Conservation (phyloP, 2,113 vertebrate species). For the Sorex fumeus region DNA sequence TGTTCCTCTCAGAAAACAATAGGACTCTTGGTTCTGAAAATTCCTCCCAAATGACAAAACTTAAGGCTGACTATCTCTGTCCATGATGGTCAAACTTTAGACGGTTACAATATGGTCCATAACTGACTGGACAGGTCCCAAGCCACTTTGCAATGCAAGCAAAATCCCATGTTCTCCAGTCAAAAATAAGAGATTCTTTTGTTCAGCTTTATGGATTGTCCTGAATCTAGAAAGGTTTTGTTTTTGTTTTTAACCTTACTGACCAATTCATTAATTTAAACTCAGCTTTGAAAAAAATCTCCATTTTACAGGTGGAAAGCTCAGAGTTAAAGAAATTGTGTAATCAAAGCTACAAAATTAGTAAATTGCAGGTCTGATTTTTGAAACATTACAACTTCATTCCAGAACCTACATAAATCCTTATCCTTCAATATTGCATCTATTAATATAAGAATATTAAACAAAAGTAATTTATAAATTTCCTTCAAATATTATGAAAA, state of each 20-base stretch:
- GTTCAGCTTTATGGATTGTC: neutral
- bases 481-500: neutral
- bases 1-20: neutral
- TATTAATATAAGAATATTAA: neutral
- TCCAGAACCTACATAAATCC: neutral
- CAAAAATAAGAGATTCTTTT: neutral
- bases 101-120: neutral
- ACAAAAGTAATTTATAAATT: slow-evolving; percentile 25
- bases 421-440: neutral
- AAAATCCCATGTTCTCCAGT: neutral
- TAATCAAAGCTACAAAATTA: neutral
- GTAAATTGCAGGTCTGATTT: neutral
- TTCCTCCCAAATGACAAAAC: neutral
- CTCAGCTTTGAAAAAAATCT: neutral
- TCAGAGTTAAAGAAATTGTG: neutral
- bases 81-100: neutral
- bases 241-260: neutral
- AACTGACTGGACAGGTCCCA: neutral
- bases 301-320: neutral
- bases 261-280: neutral
- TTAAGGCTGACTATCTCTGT: neutral
- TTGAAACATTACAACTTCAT: neutral
- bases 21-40: neutral
- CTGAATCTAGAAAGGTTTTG: slow-evolving; percentile 13
- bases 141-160: slow-evolving; percentile 21